These are phyloP conservation scores for Smithornis capensis DNA, from an alignment of 2,113 vertebrate genomes.

Conservation along the genomic window DNA sequence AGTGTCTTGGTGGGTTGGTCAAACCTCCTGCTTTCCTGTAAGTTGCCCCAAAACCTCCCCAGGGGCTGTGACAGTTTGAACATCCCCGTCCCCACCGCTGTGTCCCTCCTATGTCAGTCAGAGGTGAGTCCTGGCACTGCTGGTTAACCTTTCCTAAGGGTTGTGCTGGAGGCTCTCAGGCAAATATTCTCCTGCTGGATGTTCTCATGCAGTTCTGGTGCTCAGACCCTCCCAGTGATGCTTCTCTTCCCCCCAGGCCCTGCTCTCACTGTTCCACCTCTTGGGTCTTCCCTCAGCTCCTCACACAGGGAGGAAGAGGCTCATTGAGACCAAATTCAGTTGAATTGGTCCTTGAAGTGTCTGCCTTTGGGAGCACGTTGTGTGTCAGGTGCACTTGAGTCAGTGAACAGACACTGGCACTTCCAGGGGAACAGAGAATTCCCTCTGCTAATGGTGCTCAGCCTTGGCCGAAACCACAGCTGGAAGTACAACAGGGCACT, in stretches of 20 bases:
- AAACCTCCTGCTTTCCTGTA: not conserved
- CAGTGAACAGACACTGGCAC: not conserved
- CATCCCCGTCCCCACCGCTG: too few relatives aligned
- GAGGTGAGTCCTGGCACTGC: not conserved
- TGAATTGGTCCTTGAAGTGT: not conserved
- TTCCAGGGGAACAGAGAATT: not conserved
- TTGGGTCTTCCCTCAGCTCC: not conserved
- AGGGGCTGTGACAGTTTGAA: not conserved
- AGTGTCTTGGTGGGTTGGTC: not conserved
- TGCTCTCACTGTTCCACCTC: not conserved
- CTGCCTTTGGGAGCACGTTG: not conserved
- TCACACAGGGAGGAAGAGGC: not conserved
- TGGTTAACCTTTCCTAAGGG: not conserved
- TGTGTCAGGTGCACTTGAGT: not conserved
- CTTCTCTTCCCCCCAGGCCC: not conserved
- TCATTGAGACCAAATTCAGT: not conserved
- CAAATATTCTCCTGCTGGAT: not conserved
- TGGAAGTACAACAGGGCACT: not conserved
- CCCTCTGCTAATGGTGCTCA: not conserved
- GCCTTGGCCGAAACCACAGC: rapidly evolving
- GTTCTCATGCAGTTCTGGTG: not conserved
- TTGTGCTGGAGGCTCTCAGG: not conserved
- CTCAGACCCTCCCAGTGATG: not conserved
- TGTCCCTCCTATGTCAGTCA: not conserved
- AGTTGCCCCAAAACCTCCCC: not conserved